These are phyloP conservation scores for Melipona beecheii DNA, from an alignment of 2,888 invertebrate genomes.

Conservation along the genomic window DNA sequence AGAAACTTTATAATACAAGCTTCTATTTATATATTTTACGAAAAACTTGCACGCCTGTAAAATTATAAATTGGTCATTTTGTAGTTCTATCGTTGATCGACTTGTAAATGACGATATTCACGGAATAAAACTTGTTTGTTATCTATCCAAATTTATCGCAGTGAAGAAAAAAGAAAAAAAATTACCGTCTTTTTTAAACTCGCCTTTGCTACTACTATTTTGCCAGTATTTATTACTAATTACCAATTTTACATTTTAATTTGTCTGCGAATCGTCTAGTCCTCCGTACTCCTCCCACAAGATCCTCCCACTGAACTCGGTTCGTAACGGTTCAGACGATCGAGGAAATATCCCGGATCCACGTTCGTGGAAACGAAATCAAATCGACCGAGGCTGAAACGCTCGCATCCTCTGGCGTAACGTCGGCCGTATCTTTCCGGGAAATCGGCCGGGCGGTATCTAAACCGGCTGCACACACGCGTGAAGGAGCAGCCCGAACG, in stretches of 20 bases:
- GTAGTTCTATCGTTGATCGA: too few species aligned
- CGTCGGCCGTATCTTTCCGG: background rate
- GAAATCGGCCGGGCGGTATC: background rate
- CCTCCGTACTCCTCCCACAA: background rate
- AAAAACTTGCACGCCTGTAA: too few species aligned
- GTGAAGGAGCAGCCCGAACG: conserved; percentile 27
- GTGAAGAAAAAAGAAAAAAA: background rate
- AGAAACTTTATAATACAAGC: too few species aligned
- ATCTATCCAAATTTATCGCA: too few species aligned
- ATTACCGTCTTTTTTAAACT: too few species aligned
- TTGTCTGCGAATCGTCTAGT: background rate
- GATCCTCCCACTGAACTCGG: background rate
- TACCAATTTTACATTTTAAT: background rate
- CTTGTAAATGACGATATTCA: too few species aligned
- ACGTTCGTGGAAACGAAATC: conserved; percentile 2
- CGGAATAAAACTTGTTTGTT: too few species aligned
- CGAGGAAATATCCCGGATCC: background rate
- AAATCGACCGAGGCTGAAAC: background rate
- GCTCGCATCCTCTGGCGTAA: background rate
- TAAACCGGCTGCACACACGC: background rate
- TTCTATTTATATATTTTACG: too few species aligned
- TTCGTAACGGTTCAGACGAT: background rate
- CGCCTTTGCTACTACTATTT: background rate
- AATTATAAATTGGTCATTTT: too few species aligned
- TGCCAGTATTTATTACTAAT: too few species aligned